These are phyloP conservation scores for Aradus depressus DNA, from an alignment of 2,888 invertebrate species.

Conservation along the genomic window DNA sequence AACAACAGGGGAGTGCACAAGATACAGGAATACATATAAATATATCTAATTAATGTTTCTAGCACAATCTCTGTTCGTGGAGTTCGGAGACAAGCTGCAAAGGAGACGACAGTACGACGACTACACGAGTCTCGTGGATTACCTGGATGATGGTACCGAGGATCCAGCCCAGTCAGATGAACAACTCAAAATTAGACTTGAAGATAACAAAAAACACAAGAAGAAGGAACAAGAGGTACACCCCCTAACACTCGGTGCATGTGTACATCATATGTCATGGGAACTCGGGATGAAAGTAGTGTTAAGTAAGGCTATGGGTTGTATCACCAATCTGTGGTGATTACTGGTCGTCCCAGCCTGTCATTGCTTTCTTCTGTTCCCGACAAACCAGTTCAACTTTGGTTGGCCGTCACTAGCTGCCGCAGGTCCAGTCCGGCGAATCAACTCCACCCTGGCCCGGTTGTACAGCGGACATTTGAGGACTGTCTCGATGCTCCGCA, in stretches of 20 bases:
- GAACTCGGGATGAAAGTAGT: not conserved
- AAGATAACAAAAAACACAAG: slow-evolving; percentile 12
- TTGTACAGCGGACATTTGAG: no score
- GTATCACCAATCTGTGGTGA: no score
- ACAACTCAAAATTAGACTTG: slow-evolving; percentile 38
- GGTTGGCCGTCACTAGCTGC: no score
- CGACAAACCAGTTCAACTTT: no score
- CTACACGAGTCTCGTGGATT: slow-evolving; percentile 44
- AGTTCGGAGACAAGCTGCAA: slow-evolving; percentile 54
- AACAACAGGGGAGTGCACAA: no score
- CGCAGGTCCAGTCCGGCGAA: no score
- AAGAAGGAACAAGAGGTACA: slow-evolving; percentile 23
- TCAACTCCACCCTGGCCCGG: no score
- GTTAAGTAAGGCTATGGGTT: no score
- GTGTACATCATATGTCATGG: not conserved
- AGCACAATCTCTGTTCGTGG: slow-evolving; percentile 53
- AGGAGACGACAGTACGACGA: slow-evolving; percentile 52
- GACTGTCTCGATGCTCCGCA: no score
- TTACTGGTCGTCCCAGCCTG: no score
- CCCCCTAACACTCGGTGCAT: not conserved
- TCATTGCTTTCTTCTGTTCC: no score
- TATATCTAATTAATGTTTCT: slow-evolving; percentile 26
- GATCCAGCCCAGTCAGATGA: slow-evolving; percentile 51
- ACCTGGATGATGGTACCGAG: slow-evolving; percentile 31
- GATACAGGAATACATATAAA: no score